A percentile compares a stretch with the other conserved stretches of the same genome.
Evolutionary conservation across 2,113 vertebrate species (phyloP).

Genomic region (Microtus richardsoni): DNA sequence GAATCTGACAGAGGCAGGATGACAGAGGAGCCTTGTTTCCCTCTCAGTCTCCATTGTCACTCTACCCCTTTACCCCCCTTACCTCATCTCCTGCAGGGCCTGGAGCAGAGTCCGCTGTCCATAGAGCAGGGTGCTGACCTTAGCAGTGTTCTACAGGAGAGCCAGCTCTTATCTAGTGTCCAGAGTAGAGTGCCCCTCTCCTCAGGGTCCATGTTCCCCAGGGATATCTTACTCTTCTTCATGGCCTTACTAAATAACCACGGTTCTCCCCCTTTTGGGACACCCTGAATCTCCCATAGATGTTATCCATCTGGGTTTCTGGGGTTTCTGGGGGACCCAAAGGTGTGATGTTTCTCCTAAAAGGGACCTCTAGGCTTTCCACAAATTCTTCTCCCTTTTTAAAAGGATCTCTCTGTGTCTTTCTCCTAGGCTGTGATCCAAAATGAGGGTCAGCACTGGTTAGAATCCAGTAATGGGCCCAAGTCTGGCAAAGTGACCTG

Average conservation of each 20-base stretch:
- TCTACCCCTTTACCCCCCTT: constrained; percentile 57
- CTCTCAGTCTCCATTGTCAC: background rate
- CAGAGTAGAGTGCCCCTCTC: background rate
- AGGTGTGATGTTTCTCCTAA: background rate
- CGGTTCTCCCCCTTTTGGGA: background rate
- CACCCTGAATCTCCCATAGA: background rate
- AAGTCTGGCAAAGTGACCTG: background rate
- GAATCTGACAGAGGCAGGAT: background rate
- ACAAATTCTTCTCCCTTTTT: background rate
- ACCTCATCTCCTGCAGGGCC: constrained; percentile 62
- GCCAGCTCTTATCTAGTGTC: constrained; percentile 13
- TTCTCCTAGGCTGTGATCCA: background rate
- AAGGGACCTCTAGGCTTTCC: background rate
- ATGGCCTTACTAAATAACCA: background rate
- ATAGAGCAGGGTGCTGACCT: constrained; percentile 40
- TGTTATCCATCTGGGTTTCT: background rate
- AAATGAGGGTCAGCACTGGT: background rate
- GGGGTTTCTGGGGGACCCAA: background rate
- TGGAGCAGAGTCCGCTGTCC: constrained; percentile 66
- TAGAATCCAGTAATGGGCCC: background rate
- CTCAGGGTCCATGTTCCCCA: background rate
- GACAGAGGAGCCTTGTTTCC: background rate
- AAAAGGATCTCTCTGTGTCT: background rate
- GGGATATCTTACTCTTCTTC: background rate
- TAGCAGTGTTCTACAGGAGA: constrained; percentile 53